Conservation (phyloP, 1,140 invertebrate genomes). For the Drosophila sucinea region DNA sequence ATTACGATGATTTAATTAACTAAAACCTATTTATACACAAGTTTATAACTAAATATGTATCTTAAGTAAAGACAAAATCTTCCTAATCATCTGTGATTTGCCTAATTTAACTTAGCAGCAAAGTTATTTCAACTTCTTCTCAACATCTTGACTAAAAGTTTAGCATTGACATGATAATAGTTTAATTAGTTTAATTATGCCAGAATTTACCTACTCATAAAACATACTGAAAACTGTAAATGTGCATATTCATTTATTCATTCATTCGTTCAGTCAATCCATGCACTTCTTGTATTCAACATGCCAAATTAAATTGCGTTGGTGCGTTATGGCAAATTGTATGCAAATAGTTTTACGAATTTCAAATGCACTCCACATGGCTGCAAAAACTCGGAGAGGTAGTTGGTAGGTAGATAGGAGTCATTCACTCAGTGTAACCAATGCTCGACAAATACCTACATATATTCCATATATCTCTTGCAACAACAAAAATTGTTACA, state of each 20-base stretch:
- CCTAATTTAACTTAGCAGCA: not conserved
- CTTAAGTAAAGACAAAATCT: too few relatives aligned
- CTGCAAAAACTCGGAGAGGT: not conserved
- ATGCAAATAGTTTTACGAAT: constrained; percentile 54
- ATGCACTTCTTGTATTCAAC: constrained; percentile 26
- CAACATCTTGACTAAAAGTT: not conserved
- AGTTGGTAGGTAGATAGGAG: not conserved
- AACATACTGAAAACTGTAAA: not conserved
- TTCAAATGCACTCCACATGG: constrained; percentile 41
- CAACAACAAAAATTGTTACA: not conserved
- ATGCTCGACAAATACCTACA: not conserved
- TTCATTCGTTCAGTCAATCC: not conserved
- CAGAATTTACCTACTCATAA: not conserved
- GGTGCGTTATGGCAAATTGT: constrained; percentile 33
- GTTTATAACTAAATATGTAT: too few relatives aligned
- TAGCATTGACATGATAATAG: not conserved
- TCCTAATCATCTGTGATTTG: too few relatives aligned
- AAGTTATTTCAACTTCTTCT: not conserved
- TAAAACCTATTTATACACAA: too few relatives aligned
- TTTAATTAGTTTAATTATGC: constrained; percentile 5
- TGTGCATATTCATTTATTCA: constrained; percentile 17
- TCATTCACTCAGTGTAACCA: not conserved
- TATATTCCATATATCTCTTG: constrained; percentile 2
- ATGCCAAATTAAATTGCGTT: constrained; percentile 25
- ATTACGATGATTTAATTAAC: too few relatives aligned